A percentile compares a stretch with the other conserved stretches of the same genome.
Conservation (phyloP, 2,888 invertebrate genomes). For the Polyommatus iphigenia region DNA sequence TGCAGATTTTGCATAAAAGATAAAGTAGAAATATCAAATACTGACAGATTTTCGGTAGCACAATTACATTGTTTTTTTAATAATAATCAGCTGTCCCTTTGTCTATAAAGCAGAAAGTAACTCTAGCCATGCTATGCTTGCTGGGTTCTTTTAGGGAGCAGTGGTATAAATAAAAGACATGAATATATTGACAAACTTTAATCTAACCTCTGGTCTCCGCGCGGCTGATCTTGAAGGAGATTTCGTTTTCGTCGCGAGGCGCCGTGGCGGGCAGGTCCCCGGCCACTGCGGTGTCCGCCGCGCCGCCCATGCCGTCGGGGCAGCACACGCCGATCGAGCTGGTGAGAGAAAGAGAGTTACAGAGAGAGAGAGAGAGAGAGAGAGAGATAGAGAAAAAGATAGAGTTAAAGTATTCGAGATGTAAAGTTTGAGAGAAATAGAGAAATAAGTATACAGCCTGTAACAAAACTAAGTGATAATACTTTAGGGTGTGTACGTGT, state of each 20-base stretch:
- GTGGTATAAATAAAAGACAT: neutral
- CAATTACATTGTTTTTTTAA: too few species aligned
- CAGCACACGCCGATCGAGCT: slow-evolving; percentile 87
- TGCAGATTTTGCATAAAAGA: too few species aligned
- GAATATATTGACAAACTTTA: slow-evolving; percentile 37
- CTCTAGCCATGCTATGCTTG: too few species aligned
- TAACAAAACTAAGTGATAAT: too few species aligned
- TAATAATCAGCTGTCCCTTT: too few species aligned
- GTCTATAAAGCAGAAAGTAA: too few species aligned
- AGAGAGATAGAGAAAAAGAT: neutral
- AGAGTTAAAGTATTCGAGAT: too few species aligned
- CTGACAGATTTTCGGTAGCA: too few species aligned
- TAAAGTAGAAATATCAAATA: too few species aligned
- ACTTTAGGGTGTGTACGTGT: too few species aligned
- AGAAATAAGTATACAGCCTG: too few species aligned
- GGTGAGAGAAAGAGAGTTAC: neutral
- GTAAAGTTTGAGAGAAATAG: too few species aligned
- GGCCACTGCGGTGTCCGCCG: slow-evolving; percentile 69
- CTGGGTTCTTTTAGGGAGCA: neutral
- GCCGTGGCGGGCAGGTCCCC: slow-evolving; percentile 76
- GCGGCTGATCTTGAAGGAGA: slow-evolving; percentile 60
- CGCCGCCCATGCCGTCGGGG: slow-evolving; percentile 71
- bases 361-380: neutral
- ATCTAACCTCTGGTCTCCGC: slow-evolving; percentile 53
- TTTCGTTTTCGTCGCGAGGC: slow-evolving; percentile 63